These are phyloP conservation scores for Chamaetylas fuelleborni DNA, from an alignment of 2,113 vertebrate species.

Conservation along the genomic window DNA sequence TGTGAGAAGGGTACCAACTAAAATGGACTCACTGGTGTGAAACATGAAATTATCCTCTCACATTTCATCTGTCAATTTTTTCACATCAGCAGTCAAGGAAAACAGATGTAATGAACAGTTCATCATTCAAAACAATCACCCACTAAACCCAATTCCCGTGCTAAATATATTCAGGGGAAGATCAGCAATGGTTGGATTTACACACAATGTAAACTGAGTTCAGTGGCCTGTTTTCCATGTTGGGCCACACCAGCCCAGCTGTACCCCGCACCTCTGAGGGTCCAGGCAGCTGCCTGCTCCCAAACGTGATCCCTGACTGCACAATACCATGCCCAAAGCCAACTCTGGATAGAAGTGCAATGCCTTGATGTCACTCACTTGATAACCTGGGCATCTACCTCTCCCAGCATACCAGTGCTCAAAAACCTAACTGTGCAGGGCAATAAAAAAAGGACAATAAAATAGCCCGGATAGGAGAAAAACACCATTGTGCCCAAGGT, in stretches of 20 bases:
- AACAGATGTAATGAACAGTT: slow-evolving; percentile 55
- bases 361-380: neutral
- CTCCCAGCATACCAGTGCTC: neutral
- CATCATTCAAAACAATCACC: slow-evolving; percentile 55
- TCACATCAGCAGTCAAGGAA: slow-evolving; percentile 55
- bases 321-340: neutral
- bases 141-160: neutral
- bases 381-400: neutral
- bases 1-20: slow-evolving; percentile 32
- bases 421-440: neutral
- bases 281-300: neutral
- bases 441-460: neutral
- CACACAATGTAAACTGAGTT: neutral
- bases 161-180: neutral
- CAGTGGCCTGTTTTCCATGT: neutral
- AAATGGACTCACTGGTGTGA: slow-evolving; percentile 47
- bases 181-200: neutral
- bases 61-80: slow-evolving; percentile 61
- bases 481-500: neutral
- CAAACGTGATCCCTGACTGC: fast-evolving
- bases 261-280: neutral
- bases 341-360: neutral
- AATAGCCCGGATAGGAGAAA: neutral
- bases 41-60: slow-evolving; percentile 56
- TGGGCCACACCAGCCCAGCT: neutral